Conservation (phyloP, 2,797 vertebrate species). For the Hapalemur alaotrensis region DNA sequence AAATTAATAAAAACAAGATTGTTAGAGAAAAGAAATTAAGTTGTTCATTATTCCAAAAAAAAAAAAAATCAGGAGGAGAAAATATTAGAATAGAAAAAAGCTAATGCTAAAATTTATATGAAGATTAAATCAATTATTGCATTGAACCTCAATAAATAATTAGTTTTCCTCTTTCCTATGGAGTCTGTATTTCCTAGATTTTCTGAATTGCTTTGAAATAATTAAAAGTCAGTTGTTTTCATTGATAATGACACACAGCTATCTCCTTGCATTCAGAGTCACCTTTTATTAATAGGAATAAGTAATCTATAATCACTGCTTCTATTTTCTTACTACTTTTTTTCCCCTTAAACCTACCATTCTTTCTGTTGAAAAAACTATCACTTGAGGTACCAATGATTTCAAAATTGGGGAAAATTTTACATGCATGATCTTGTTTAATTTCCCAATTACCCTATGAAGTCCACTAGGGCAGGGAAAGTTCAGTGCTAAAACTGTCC, state of each 20-base stretch:
- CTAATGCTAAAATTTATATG: neutral
- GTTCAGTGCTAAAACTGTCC: neutral
- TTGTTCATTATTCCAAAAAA: neutral
- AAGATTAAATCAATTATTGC: neutral
- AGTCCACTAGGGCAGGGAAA: neutral
- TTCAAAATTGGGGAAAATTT: neutral
- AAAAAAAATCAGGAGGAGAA: neutral
- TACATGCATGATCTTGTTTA: neutral
- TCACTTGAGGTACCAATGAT: neutral
- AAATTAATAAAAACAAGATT: neutral
- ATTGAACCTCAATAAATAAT: neutral
- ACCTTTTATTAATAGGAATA: neutral
- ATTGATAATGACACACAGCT: neutral
- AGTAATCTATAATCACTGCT: neutral
- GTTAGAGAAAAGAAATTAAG: neutral
- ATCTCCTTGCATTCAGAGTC: neutral
- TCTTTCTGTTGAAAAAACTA: neutral
- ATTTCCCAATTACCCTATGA: neutral
- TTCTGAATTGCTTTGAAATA: conserved; percentile 6
- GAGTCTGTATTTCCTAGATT: neutral
- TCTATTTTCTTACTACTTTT: neutral
- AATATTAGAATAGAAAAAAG: neutral
- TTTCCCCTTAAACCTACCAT: neutral
- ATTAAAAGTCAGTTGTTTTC: neutral
- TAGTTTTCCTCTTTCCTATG: neutral